A percentile compares a stretch with the other conserved stretches of the same genome.
These are phyloP conservation scores for Coccyzus lansbergi DNA, from an alignment of 2,797 vertebrate species.

Conservation along the genomic window DNA sequence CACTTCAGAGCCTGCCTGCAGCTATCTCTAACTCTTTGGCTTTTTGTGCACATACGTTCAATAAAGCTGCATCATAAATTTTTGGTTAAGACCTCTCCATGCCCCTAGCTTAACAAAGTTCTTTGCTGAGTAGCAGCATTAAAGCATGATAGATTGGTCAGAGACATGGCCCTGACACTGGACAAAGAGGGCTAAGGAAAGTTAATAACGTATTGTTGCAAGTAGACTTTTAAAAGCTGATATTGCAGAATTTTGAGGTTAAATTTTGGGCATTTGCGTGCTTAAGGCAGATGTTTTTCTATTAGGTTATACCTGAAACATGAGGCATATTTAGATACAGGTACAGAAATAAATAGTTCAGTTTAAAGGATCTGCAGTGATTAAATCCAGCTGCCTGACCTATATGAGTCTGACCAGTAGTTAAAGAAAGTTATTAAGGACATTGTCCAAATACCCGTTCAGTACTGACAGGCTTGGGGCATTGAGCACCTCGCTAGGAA, in stretches of 20 bases:
- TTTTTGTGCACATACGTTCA: background rate
- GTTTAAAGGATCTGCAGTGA: background rate
- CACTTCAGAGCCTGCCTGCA: conserved; percentile 22
- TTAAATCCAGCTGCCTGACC: background rate
- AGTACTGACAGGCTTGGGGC: background rate
- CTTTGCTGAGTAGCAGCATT: background rate
- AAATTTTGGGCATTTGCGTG: background rate
- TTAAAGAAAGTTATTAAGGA: background rate
- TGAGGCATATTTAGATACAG: background rate
- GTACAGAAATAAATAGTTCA: background rate
- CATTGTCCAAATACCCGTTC: background rate
- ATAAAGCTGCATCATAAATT: background rate
- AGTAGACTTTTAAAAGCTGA: background rate
- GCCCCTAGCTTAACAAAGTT: background rate
- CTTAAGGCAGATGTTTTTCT: background rate
- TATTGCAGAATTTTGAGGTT: background rate
- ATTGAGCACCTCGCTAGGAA: background rate
- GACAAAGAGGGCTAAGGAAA: background rate
- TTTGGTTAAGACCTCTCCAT: background rate
- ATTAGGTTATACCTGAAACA: background rate
- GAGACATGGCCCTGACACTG: background rate
- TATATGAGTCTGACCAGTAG: background rate
- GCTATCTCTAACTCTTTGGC: background rate
- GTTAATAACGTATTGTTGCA: background rate
- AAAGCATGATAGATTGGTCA: background rate